phyloP scores from a whole-genome alignment of 92 coral and sea anemone species.

The Anthopleura xanthogrammica region DNA sequence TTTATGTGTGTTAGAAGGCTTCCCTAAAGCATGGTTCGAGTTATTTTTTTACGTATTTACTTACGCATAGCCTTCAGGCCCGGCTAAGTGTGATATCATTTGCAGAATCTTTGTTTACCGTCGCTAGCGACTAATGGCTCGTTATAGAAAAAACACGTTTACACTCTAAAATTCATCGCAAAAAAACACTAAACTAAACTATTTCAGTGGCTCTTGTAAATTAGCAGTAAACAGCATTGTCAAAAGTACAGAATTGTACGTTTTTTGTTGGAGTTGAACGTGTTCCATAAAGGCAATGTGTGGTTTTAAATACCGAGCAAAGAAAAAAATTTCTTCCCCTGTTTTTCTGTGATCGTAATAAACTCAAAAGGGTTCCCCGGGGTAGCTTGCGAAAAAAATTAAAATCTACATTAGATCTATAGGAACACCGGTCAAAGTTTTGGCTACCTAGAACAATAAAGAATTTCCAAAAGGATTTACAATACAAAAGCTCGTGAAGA shows the following conservation, averaged over 20 bases:
- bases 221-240: not conserved
- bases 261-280: too few relatives aligned
- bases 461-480: not conserved
- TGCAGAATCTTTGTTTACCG: not conserved
- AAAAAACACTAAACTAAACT: not conserved
- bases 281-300: too few relatives aligned
- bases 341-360: not conserved
- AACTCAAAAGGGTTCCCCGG: not conserved
- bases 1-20: not conserved
- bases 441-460: not conserved
- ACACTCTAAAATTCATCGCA: not conserved
- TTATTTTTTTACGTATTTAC: not conserved
- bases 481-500: not conserved
- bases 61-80: not conserved
- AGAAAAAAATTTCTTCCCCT: not conserved
- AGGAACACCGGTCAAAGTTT: not conserved
- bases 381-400: not conserved
- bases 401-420: not conserved
- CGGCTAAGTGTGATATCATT: not conserved
- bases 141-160: not conserved
- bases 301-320: too few relatives aligned
- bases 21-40: not conserved
- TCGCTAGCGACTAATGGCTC: not conserved
- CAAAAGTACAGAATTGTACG: too few relatives aligned
- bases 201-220: not conserved